Conservation (phyloP, 2,113 vertebrate genomes). For the Rattus norvegicus region GRCr8 NC_086019.1:31496001-31496500, state of each 20-base stretch:
- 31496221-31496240: slow-evolving; percentile 21
- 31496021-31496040: not conserved
- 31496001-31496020: not conserved
- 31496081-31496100: not conserved
- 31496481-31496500: slow-evolving; percentile 56
- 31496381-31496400: not conserved
- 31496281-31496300: not conserved
- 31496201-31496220: slow-evolving; percentile 52
- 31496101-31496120: not conserved
- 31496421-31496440: not conserved
- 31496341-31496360: not conserved
- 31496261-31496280: not conserved
- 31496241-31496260: not conserved
- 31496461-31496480: not conserved
- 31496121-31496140: slow-evolving; percentile 75
- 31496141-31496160: slow-evolving; percentile 79
- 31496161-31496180: slow-evolving; percentile 69
- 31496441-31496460: not conserved
- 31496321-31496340: not conserved
- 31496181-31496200: slow-evolving; percentile 55
- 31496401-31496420: not conserved
- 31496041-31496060: fast-evolving
- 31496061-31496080: not conserved
- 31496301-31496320: not conserved
- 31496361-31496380: not conserved